These are phyloP conservation scores for Diadumene lineata DNA, from an alignment of 92 coral and sea anemone genomes.

Conservation along the genomic window DNA sequence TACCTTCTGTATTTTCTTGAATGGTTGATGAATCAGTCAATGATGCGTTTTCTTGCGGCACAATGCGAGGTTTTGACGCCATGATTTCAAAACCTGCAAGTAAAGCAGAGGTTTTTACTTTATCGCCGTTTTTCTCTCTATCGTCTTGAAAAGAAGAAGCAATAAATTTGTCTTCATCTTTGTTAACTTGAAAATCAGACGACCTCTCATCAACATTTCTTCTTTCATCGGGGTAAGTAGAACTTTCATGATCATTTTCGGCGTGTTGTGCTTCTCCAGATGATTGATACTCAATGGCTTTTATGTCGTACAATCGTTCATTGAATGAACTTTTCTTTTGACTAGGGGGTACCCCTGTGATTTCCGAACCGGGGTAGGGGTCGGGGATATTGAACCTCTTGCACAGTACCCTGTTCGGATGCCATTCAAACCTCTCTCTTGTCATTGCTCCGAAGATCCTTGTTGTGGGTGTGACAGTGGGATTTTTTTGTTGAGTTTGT, in stretches of 20 bases:
- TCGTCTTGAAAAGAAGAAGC: too few relatives aligned
- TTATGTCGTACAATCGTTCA: neutral
- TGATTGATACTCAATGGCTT: slow-evolving; percentile 23
- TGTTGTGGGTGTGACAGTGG: slow-evolving; percentile 68
- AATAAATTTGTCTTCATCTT: too few relatives aligned
- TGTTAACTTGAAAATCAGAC: too few relatives aligned
- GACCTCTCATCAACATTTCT: too few relatives aligned
- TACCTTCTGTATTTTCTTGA: neutral
- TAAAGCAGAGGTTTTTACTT: slow-evolving; percentile 8
- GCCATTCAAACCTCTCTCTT: slow-evolving; percentile 89
- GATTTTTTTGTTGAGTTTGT: slow-evolving; percentile 51
- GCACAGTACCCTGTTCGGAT: slow-evolving; percentile 84
- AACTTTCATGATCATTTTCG: too few relatives aligned
- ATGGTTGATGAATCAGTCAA: neutral
- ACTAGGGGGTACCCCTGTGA: slow-evolving; percentile 62
- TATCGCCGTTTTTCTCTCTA: neutral
- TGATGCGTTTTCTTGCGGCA: neutral
- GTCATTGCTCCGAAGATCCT: slow-evolving; percentile 96
- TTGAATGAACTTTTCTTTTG: slow-evolving; percentile 4
- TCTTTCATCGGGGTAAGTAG: too few relatives aligned
- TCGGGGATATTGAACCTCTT: slow-evolving; percentile 95
- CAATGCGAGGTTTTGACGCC: neutral
- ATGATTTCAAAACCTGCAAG: slow-evolving; percentile 29
- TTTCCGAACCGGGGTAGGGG: slow-evolving; percentile 82
- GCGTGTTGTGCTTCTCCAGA: neutral